Conservation (phyloP, 1,140 invertebrate genomes). For the Neodiprion pinetum region DNA sequence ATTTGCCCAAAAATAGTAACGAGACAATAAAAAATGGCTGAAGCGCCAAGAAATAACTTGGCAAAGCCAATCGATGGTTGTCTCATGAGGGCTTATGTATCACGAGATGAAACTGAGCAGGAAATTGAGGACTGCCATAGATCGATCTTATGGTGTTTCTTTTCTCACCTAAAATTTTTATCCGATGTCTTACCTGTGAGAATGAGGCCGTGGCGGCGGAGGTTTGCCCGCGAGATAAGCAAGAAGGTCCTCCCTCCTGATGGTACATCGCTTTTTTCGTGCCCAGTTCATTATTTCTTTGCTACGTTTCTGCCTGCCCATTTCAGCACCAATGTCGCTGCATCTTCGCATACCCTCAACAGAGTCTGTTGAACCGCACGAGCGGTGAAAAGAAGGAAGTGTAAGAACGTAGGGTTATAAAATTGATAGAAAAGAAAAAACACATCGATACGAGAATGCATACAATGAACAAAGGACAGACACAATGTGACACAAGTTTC, state of each 20-base stretch:
- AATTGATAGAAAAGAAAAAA: neutral
- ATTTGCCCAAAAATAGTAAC: too few species aligned
- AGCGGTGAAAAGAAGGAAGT: slow-evolving; percentile 31
- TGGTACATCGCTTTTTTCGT: slow-evolving; percentile 74
- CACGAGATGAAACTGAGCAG: too few species aligned
- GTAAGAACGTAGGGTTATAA: neutral
- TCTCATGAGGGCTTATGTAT: too few species aligned
- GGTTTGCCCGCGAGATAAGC: slow-evolving; percentile 80
- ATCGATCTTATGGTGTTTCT: too few species aligned
- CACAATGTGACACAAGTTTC: neutral
- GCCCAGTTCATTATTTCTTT: slow-evolving; percentile 82
- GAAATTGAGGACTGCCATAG: too few species aligned
- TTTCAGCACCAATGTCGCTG: slow-evolving; percentile 75
- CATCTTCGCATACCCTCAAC: slow-evolving; percentile 74
- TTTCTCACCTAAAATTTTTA: too few species aligned
- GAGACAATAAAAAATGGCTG: too few species aligned
- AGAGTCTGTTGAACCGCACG: slow-evolving; percentile 65
- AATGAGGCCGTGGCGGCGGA: slow-evolving; percentile 66
- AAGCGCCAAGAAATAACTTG: too few species aligned
- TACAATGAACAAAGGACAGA: slow-evolving; percentile 9
- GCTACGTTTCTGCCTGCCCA: slow-evolving; percentile 76
- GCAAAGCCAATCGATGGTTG: too few species aligned
- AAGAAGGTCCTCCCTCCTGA: slow-evolving; percentile 78
- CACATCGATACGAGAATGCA: neutral
- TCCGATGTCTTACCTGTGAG: slow-evolving; percentile 50